A percentile compares a stretch with the other conserved stretches of the same genome.
Evolutionary conservation across 2,113 vertebrate genomes (phyloP).

Genomic region (Agelaius tricolor): DNA sequence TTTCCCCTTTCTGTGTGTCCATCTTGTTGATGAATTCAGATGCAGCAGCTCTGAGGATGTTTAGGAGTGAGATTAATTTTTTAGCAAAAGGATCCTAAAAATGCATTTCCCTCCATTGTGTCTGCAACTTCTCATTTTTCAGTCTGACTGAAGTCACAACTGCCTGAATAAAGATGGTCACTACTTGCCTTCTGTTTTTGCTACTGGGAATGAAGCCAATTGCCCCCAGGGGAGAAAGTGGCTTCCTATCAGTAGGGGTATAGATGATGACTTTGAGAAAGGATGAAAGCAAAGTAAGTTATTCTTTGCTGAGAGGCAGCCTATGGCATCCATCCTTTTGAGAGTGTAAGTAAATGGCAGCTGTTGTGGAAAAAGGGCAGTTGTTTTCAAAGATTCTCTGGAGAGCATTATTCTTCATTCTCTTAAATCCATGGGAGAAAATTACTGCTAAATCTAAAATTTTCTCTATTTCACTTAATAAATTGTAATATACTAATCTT

Average conservation of each 20-base stretch:
- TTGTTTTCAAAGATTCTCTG: constrained; percentile 32
- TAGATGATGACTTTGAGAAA: constrained; percentile 38
- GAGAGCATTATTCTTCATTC: background rate
- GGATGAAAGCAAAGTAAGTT: constrained; percentile 32
- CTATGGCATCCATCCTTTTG: constrained; percentile 1
- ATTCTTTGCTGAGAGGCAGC: constrained; percentile 45
- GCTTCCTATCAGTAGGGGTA: constrained; percentile 14
- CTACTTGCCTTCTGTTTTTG: constrained; percentile 29
- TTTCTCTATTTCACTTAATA: background rate
- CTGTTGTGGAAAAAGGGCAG: constrained; percentile 38
- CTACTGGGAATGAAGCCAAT: constrained; percentile 45
- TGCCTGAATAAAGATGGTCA: constrained; percentile 28
- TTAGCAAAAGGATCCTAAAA: background rate
- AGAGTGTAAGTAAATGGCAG: constrained; percentile 37
- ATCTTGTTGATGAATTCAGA: background rate
- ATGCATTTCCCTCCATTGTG: background rate
- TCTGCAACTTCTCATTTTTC: background rate
- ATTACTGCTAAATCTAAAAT: background rate
- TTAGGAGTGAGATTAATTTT: background rate
- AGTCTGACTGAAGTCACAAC: background rate
- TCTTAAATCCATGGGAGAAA: background rate
- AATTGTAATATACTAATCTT: background rate
- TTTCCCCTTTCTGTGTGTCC: background rate
- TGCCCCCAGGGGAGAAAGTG: constrained; percentile 31
- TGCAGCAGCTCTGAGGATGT: background rate